Conservation (phyloP, 1,140 invertebrate species). For the Palaemon carinicauda region DNA sequence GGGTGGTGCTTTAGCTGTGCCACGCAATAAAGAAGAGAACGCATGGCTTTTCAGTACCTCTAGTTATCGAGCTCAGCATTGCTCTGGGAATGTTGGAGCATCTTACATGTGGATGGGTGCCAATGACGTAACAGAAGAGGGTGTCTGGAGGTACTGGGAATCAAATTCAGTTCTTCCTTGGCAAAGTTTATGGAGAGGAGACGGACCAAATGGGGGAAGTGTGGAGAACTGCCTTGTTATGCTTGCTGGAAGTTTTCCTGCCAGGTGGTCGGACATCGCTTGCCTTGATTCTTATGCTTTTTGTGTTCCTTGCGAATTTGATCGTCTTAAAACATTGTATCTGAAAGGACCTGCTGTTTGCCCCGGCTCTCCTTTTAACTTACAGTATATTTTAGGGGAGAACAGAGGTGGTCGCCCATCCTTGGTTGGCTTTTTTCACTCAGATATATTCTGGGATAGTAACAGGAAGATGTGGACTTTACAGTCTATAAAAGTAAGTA, state of each 20-base stretch:
- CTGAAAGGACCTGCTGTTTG: constrained; percentile 54
- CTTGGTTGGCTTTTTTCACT: constrained; percentile 47
- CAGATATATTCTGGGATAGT: constrained; percentile 54
- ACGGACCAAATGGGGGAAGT: constrained; percentile 53
- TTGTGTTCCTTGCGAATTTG: constrained; percentile 53
- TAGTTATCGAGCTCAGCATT: not conserved
- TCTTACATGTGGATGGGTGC: constrained; percentile 58
- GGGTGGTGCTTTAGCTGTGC: constrained; percentile 48
- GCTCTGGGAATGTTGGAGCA: constrained; percentile 39
- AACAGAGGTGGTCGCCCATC: not conserved
- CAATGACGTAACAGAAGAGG: constrained; percentile 35
- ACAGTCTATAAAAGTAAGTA: constrained; percentile 34
- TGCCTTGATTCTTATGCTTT: constrained; percentile 53
- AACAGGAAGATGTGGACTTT: constrained; percentile 32
- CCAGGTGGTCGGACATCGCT: constrained; percentile 57
- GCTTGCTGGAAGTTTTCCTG: constrained; percentile 32
- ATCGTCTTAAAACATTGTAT: not conserved
- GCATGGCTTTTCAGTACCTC: constrained; percentile 23
- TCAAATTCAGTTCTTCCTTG: not conserved
- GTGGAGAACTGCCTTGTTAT: constrained; percentile 58
- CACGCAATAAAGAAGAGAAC: constrained; percentile 41
- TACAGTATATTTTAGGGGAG: constrained; percentile 27
- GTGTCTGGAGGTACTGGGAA: constrained; percentile 39
- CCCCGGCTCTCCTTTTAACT: constrained; percentile 47
- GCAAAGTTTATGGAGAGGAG: constrained; percentile 48